phyloP scores from a whole-genome alignment of 2,797 vertebrate genomes.

The Gymnoscopelus braueri region DNA sequence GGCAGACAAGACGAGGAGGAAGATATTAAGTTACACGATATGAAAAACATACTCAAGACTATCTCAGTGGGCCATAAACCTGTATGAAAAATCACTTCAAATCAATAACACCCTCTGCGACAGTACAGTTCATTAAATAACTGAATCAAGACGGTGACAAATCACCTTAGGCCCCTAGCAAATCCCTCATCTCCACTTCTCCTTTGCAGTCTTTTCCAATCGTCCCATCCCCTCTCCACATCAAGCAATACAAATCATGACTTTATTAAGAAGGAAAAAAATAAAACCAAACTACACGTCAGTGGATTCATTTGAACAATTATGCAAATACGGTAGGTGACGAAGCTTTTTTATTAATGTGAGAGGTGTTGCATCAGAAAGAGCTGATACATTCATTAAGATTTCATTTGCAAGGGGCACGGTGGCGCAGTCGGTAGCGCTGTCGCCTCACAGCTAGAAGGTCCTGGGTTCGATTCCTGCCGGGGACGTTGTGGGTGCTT shows the following conservation, averaged over 20 bases:
- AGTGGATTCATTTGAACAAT: constrained; percentile 82
- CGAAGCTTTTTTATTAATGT: constrained; percentile 79
- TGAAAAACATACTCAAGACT: constrained; percentile 30
- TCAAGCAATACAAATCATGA: constrained; percentile 63
- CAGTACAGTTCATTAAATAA: constrained; percentile 62
- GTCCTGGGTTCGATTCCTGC: no score
- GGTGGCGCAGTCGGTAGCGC: not conserved
- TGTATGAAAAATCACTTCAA: constrained; percentile 61
- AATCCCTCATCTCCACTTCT: constrained; percentile 51
- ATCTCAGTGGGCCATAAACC: constrained; percentile 30
- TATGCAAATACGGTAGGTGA: constrained; percentile 79
- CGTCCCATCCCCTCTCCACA: constrained; percentile 29
- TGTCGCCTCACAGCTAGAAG: constrained; percentile 26
- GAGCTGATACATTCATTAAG: constrained; percentile 72
- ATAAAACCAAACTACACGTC: constrained; percentile 53
- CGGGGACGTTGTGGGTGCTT: no score
- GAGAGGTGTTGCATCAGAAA: constrained; percentile 77
- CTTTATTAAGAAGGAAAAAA: constrained; percentile 66
- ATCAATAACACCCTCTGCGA: constrained; percentile 62
- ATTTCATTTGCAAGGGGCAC: constrained; percentile 57
- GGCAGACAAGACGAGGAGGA: constrained; percentile 19
- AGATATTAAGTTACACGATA: constrained; percentile 40
- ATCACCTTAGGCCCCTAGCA: constrained; percentile 66
- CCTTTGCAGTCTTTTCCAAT: not conserved
- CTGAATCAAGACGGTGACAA: constrained; percentile 70